Evolutionary conservation across 2,888 invertebrate species (phyloP), one percentile per base, ranked within the genome.

Genomic region (Ichneumon xanthorius): DNA sequence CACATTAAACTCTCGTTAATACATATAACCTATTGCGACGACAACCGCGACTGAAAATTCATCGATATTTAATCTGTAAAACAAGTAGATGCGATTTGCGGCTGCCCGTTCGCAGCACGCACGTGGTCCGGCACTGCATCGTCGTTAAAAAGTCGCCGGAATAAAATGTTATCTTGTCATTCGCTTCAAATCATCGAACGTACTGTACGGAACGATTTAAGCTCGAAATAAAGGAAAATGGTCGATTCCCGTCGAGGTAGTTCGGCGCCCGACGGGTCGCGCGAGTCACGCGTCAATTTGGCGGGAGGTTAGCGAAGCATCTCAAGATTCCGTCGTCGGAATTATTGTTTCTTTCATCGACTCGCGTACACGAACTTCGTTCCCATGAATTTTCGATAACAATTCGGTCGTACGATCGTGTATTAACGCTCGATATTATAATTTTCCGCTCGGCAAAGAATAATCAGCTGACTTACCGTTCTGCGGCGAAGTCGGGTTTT

Each of bases 381-480:
- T 65, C 7, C 6, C 3, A 58, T 16, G 11, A 22, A 50, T 75
- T 26, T 58, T 63, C 33, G 58, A 48, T 1, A 33, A 6, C 9
- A 14, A 11, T n/a, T 58, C 53, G 14, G 14, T 37, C 53, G 6
- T 22, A 7, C 53, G 37, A 79, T 45, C 48, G 22, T 40, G 4
- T 19, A 6, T 16, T 16, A 45, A 40, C 55, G 55, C 4, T 45
- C 37, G 30, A 30, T 37, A 14, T 65, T 33, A 14, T 65, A 22
- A 48, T 53, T 77, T 67, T n/a, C 22, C n/a, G 37, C 53, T 77
- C 33, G 58, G 7, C 40, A 40, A 53, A 26, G 40, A 67, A n/a
- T 1, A 33, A 30, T 63, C 65, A 76, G 72, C 68, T 73, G 87
- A 92, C 93, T 92, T 90, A 93, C 93, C 92, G 90, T 89, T 75